phyloP scores from a whole-genome alignment of 2,113 vertebrate genomes.

The Bufo gargarizans region DNA sequence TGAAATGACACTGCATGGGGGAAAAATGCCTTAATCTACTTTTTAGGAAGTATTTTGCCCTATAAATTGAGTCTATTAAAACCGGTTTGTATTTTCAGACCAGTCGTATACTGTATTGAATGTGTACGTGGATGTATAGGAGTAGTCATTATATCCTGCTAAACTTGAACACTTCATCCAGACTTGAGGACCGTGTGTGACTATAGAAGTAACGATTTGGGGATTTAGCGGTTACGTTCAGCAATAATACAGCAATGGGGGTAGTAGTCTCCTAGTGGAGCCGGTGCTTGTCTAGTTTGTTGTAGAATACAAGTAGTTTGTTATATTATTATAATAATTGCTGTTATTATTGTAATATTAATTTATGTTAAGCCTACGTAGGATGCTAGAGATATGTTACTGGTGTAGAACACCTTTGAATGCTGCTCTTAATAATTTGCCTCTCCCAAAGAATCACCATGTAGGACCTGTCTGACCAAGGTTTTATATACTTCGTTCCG shows the following conservation, averaged over 20 bases:
- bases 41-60: not conserved
- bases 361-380: conserved; percentile 38
- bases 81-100: not conserved
- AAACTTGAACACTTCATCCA: conserved; percentile 39
- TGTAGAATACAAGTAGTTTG: conserved; percentile 22
- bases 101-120: not conserved
- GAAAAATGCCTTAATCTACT: not conserved
- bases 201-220: not conserved
- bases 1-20: not conserved
- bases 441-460: not conserved
- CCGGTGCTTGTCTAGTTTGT: not conserved
- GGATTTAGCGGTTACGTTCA: not conserved
- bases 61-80: not conserved
- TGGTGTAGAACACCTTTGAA: not conserved
- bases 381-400: not conserved
- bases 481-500: not conserved
- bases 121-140: conserved; percentile 13
- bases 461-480: not conserved
- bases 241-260: conserved; percentile 18
- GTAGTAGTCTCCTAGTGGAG: not conserved
- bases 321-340: conserved; percentile 18
- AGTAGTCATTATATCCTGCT: conserved; percentile 39
- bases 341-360: conserved; percentile 12
- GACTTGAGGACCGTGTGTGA: conserved; percentile 25
- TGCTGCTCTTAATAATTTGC: conserved; percentile 24